These are phyloP conservation scores for Microtus oregoni DNA, from an alignment of 2,113 vertebrate genomes.

Conservation along the genomic window DNA sequence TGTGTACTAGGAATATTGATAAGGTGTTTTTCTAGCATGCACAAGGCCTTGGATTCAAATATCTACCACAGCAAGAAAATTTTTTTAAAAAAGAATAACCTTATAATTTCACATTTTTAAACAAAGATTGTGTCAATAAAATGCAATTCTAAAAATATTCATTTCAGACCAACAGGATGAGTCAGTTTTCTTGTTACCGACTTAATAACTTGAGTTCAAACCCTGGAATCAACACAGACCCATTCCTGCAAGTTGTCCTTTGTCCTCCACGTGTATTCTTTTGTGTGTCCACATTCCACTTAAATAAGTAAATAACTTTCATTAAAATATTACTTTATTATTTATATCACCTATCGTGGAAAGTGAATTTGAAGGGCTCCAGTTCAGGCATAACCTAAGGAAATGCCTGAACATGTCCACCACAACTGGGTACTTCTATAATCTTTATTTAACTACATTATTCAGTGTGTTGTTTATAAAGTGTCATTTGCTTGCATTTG, in stretches of 20 bases:
- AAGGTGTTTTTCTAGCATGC: background rate
- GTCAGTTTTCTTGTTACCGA: background rate
- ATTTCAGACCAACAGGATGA: background rate
- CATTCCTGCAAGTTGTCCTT: background rate
- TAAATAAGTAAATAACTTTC: background rate
- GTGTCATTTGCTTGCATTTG: background rate
- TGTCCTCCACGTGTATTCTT: background rate
- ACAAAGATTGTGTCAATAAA: background rate
- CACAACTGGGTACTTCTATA: background rate
- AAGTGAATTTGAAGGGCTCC: background rate
- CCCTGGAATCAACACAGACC: background rate
- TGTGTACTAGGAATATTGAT: too few relatives aligned
- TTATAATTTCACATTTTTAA: background rate
- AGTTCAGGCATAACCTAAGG: background rate
- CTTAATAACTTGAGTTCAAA: background rate
- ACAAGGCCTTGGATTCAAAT: background rate
- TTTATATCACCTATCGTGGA: background rate
- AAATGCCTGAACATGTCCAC: background rate
- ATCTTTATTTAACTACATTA: background rate
- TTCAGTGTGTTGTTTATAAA: background rate
- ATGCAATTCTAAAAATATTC: background rate
- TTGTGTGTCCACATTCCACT: background rate
- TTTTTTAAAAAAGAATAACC: background rate
- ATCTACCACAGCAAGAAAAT: background rate
- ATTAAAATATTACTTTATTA: slow-evolving; percentile 10